Evolutionary conservation across 2,888 invertebrate species (phyloP), one percentile per base, ranked within the genome.

Genomic region (Harpalus rufipes): DNA sequence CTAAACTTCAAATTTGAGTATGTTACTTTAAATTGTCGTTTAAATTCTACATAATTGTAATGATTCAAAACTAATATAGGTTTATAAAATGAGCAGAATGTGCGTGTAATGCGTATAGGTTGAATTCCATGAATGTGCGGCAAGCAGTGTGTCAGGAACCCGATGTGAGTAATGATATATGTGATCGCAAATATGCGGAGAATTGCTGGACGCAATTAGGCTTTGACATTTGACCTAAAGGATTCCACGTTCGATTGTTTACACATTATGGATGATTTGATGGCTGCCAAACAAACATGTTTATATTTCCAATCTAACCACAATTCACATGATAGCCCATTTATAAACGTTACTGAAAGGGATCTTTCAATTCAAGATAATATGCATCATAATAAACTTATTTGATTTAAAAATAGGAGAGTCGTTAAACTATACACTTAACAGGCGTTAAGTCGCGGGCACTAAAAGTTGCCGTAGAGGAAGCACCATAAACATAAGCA

Each of bases 181-280:
- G 68, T 68, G 39, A 32, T 39, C 68, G 68, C 68, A 68, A 68
- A 68, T 68, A 68, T 68, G 68, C 39, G 8, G 68, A 68, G 68
- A 39, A 68, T 68, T 32, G 18, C 39, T 39, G 39, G 32, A 68
- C 68, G 68, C 68, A 68, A 68, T 68, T 68, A 68, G 68, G 68
- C 68, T 68, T 68, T 68, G 68, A 68, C 68, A 68, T 39, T 68
- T 68, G 68, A 68, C 68, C 68, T 68, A 39, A 39, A 68, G 68
- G 39, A 68, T 68, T 68, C 68, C 68, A 68, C 14, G 14, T 68
- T 68, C 68, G 39, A 68, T 68, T 68, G 68, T 68, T 68, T 68
- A 32, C 39, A 68, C 32, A 68, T 25, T 39, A 68, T 25, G 25
- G 21, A n/a, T n/a, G 39, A 68, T 68, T 68, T 39, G 68, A 25